A percentile compares a stretch with the other conserved stretches of the same genome.
Conservation (phyloP, 2,888 invertebrate genomes). For the Erebia epiphron region DNA sequence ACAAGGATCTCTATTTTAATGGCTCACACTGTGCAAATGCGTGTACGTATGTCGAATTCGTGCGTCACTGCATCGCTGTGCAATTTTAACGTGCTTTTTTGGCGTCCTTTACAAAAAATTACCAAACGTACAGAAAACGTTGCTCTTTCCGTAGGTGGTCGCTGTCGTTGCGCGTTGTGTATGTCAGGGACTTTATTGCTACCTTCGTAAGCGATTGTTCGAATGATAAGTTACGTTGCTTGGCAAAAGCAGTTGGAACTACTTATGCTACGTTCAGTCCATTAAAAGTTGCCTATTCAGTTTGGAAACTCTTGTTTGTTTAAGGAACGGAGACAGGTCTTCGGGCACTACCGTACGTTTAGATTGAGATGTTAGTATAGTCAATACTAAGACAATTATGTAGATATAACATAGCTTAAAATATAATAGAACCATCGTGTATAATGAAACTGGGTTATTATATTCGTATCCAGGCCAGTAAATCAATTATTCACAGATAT, state of each 20-base stretch:
- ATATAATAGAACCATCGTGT: no score
- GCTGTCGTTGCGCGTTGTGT: neutral
- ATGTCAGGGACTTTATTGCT: conserved; percentile 27
- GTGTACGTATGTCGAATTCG: no score
- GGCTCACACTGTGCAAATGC: no score
- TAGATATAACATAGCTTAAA: neutral
- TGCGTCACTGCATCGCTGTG: no score
- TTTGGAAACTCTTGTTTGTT: conserved; percentile 18
- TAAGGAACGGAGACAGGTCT: neutral
- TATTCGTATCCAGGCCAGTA: no score
- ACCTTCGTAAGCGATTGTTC: conserved; percentile 40
- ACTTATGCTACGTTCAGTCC: conserved; percentile 35
- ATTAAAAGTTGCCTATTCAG: conserved; percentile 33
- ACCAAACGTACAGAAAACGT: neutral
- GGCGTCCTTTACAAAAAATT: no score
- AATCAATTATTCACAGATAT: no score
- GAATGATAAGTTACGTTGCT: conserved; percentile 39
- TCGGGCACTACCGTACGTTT: neutral
- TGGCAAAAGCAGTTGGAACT: conserved; percentile 34
- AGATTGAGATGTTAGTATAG: neutral
- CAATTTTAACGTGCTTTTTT: no score
- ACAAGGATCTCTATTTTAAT: no score
- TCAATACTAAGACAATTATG: neutral
- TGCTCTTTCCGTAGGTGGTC: neutral
- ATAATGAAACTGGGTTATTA: no score